Evolutionary conservation across 2,888 invertebrate genomes (phyloP).

Genomic region (Spodoptera exigua): DNA sequence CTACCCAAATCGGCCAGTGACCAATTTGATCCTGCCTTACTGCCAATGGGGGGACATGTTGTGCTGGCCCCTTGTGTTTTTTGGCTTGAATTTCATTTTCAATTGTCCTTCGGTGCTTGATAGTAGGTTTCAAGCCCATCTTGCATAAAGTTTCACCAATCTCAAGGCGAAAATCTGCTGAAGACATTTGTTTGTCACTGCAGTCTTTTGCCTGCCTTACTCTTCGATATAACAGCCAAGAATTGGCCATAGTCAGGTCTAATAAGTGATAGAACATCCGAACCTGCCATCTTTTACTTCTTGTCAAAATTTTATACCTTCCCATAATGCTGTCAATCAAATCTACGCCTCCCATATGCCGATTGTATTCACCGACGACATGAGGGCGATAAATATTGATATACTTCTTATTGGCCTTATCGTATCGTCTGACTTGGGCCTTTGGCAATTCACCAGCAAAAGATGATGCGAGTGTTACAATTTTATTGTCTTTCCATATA

Average conservation of each 20-base stretch:
- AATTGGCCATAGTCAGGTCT: constrained; percentile 60
- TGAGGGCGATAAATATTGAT: constrained; percentile 52
- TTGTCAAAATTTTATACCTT: constrained; percentile 37
- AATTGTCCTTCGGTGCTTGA: constrained; percentile 20
- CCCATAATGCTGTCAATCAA: constrained; percentile 48
- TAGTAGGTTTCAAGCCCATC: constrained; percentile 34
- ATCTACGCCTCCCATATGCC: constrained; percentile 55
- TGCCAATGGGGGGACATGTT: constrained; percentile 50
- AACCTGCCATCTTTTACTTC: constrained; percentile 54
- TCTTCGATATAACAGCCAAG: constrained; percentile 57
- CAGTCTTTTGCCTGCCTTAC: too few relatives aligned
- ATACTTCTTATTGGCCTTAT: constrained; percentile 49
- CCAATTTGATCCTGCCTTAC: constrained; percentile 54
- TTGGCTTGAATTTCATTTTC: constrained; percentile 44
- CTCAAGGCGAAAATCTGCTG: constrained; percentile 14
- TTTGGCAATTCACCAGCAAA: constrained; percentile 60
- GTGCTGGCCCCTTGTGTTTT: constrained; percentile 52
- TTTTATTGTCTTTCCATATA: constrained; percentile 68
- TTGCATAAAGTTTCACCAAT: constrained; percentile 39
- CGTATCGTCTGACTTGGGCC: constrained; percentile 53
- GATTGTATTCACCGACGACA: constrained; percentile 51
- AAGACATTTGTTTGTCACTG: too few relatives aligned
- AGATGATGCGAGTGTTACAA: constrained; percentile 61
- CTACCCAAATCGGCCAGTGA: constrained; percentile 51
- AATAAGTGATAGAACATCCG: constrained; percentile 63